These are phyloP conservation scores for Burhinus oedicnemus DNA, from an alignment of 2,113 vertebrate species.

Conservation along the genomic window DNA sequence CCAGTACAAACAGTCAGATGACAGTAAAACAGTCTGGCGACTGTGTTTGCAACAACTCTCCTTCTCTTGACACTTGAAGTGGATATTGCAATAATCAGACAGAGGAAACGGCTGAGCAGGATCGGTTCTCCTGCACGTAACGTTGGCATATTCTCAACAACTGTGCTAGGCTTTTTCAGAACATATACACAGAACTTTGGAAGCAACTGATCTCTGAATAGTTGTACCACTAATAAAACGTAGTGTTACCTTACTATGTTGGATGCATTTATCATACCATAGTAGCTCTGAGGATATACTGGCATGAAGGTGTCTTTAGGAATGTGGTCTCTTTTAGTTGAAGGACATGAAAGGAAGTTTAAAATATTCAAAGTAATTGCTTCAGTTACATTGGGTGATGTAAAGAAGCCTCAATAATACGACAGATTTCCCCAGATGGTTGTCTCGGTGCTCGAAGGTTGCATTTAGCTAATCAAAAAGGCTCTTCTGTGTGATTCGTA, in stretches of 20 bases:
- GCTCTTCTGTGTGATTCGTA: background rate
- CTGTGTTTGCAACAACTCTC: background rate
- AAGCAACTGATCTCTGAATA: background rate
- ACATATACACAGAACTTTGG: background rate
- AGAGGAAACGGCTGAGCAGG: background rate
- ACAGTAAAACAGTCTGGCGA: background rate
- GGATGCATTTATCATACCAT: background rate
- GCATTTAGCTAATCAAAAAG: background rate
- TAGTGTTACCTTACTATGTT: background rate
- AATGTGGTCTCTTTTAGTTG: background rate
- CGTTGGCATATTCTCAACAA: background rate
- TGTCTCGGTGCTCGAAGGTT: background rate
- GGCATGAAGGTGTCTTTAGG: background rate
- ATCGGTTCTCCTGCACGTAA: background rate
- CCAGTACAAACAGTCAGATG: background rate
- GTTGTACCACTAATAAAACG: background rate
- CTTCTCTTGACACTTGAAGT: background rate
- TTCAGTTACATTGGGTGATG: background rate
- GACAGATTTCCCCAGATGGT: background rate
- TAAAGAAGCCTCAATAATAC: background rate
- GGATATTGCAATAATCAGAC: background rate
- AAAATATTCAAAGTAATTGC: background rate
- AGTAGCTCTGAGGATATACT: background rate
- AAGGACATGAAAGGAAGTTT: background rate
- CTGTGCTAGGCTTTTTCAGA: background rate